These are phyloP conservation scores for Smutsia temminckii DNA, from an alignment of 2,797 vertebrate species.

Conservation along the genomic window DNA sequence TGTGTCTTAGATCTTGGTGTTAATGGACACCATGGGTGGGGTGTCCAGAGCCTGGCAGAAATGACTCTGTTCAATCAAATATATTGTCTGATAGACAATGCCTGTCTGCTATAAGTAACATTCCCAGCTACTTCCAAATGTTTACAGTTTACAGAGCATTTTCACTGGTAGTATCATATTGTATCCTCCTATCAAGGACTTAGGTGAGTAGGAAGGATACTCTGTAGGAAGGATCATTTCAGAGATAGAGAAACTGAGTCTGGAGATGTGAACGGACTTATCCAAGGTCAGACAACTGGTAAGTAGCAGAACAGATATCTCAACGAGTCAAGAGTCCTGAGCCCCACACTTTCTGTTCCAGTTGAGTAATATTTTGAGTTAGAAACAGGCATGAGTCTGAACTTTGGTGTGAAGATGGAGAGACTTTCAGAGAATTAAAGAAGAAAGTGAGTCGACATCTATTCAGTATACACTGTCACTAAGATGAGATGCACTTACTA, in stretches of 20 bases:
- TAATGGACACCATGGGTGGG: not conserved
- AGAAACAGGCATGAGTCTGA: not conserved
- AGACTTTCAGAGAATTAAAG: not conserved
- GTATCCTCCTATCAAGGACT: not conserved
- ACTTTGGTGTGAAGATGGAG: not conserved
- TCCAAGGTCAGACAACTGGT: not conserved
- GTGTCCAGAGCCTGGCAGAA: not conserved
- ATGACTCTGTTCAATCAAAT: not conserved
- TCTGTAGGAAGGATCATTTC: not conserved
- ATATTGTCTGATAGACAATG: not conserved
- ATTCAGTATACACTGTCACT: not conserved
- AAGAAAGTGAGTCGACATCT: not conserved
- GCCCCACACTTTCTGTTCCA: not conserved
- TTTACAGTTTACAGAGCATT: not conserved
- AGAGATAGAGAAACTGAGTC: constrained; percentile 29
- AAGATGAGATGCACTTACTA: not conserved
- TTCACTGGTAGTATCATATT: not conserved
- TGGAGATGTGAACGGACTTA: not conserved
- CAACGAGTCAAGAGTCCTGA: not conserved
- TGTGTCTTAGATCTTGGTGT: not conserved
- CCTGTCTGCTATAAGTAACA: not conserved
- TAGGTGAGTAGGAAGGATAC: not conserved
- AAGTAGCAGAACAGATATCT: not conserved
- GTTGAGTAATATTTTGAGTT: not conserved
- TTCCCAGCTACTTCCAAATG: not conserved